Conservation (phyloP, 2,113 vertebrate species). For the Perccottus glenii region DNA sequence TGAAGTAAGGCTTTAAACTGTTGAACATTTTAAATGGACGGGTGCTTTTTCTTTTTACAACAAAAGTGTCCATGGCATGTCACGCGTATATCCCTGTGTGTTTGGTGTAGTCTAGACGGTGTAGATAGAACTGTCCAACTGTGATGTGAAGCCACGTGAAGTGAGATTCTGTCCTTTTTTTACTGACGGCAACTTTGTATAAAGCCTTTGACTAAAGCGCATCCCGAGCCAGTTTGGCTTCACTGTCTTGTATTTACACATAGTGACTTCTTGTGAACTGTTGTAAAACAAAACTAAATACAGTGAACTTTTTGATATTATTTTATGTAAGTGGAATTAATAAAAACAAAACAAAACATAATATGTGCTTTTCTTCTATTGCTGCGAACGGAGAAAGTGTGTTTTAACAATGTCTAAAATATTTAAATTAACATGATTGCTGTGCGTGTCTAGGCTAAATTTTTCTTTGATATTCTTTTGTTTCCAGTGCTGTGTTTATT, state of each 20-base stretch:
- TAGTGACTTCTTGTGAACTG: conserved; percentile 77
- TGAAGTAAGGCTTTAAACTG: conserved; percentile 63
- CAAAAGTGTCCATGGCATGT: conserved; percentile 80
- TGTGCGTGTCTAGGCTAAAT: neutral
- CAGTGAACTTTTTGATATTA: conserved; percentile 81
- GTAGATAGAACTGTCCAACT: conserved; percentile 78
- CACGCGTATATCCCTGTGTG: conserved; percentile 77
- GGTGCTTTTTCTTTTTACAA: conserved; percentile 74
- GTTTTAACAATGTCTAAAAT: no score
- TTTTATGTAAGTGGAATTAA: conserved; percentile 85
- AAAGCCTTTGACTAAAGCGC: conserved; percentile 37
- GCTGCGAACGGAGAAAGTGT: no score
- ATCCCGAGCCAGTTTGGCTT: conserved; percentile 56
- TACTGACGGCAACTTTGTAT: conserved; percentile 56
- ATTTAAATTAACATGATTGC: no score
- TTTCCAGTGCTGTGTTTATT: no score
- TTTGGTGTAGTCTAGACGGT: conserved; percentile 76
- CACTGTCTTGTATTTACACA: conserved; percentile 69
- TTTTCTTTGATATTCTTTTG: no score
- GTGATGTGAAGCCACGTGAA: conserved; percentile 79
- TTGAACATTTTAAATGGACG: conserved; percentile 55
- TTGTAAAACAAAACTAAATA: conserved; percentile 69
- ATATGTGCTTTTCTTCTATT: no score
- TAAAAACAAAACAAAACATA: conserved; percentile 69
- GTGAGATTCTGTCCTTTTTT: conserved; percentile 56